phyloP scores from a whole-genome alignment of 2,113 vertebrate species.

The Alligator mississippiensis region DNA sequence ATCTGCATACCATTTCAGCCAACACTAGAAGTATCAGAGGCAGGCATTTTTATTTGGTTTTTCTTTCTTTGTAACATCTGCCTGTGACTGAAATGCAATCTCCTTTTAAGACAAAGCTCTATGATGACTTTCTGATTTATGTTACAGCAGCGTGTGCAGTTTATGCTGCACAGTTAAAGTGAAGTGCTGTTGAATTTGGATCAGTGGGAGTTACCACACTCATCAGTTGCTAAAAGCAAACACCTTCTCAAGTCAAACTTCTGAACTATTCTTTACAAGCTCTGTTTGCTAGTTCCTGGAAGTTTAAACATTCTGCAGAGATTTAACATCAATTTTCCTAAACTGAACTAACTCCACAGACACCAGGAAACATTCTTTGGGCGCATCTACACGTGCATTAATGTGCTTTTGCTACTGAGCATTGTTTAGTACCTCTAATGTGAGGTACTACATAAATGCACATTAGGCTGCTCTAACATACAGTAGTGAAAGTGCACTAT shows the following conservation, averaged over 20 bases:
- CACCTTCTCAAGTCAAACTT: constrained; percentile 15
- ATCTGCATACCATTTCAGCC: background rate
- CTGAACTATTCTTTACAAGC: constrained; percentile 51
- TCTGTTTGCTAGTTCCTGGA: constrained; percentile 20
- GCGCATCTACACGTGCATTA: too few species aligned
- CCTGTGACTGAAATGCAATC: background rate
- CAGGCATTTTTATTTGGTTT: background rate
- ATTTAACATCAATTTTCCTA: constrained; percentile 40
- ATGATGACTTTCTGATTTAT: background rate
- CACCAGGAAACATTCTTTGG: background rate
- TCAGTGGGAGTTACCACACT: constrained; percentile 37
- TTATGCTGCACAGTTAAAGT: constrained; percentile 14
- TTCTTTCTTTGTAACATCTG: background rate
- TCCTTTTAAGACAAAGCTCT: background rate
- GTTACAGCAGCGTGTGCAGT: background rate
- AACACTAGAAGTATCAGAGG: background rate
- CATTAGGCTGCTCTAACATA: too few species aligned
- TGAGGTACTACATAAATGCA: too few species aligned
- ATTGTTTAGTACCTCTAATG: too few species aligned
- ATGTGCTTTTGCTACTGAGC: too few species aligned
- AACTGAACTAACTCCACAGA: constrained; percentile 37
- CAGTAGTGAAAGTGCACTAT: too few species aligned
- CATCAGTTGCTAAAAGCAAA: constrained; percentile 45
- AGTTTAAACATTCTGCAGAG: constrained; percentile 32
- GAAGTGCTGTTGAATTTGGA: constrained; percentile 34